These are phyloP conservation scores for Papilio helenus DNA, from an alignment of 1,140 invertebrate species.

Conservation along the genomic window DNA sequence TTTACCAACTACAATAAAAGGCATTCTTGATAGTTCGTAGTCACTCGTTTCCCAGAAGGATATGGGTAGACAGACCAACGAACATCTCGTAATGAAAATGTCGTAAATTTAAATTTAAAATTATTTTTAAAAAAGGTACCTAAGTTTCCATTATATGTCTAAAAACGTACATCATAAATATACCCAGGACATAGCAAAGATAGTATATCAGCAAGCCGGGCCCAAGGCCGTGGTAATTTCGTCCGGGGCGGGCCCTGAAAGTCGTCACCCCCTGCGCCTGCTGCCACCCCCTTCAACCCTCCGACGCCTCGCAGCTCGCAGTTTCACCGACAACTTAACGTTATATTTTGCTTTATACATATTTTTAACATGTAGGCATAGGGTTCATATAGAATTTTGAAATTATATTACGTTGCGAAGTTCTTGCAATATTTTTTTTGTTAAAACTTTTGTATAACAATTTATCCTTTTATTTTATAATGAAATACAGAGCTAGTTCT, in stretches of 20 bases:
- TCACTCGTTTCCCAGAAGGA: too few species aligned
- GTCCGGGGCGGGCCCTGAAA: constrained; percentile 10
- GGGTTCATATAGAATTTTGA: not conserved
- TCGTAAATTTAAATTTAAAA: too few species aligned
- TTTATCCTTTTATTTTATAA: too few species aligned
- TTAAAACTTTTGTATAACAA: not conserved
- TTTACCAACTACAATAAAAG: not conserved
- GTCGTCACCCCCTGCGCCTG: not conserved
- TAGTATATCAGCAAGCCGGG: constrained; percentile 1
- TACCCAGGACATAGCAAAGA: not conserved
- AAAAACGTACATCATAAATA: constrained; percentile 6
- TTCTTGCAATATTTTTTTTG: not conserved
- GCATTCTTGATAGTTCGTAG: too few species aligned
- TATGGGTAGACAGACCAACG: not conserved
- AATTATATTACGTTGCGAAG: not conserved
- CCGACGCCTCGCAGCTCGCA: not conserved
- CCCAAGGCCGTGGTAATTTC: constrained; percentile 15
- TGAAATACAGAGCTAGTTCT: too few species aligned
- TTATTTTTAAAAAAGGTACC: too few species aligned
- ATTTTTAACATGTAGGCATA: not conserved
- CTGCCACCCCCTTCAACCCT: not conserved
- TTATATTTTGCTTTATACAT: not conserved
- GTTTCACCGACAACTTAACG: not conserved
- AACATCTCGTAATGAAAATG: too few species aligned
- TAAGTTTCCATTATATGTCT: not conserved